Percentiles rank a stretch among this genome's conserved stretches.
phyloP scores from a whole-genome alignment of 1,140 invertebrate genomes.

The Proctacanthus coquilletti region DNA sequence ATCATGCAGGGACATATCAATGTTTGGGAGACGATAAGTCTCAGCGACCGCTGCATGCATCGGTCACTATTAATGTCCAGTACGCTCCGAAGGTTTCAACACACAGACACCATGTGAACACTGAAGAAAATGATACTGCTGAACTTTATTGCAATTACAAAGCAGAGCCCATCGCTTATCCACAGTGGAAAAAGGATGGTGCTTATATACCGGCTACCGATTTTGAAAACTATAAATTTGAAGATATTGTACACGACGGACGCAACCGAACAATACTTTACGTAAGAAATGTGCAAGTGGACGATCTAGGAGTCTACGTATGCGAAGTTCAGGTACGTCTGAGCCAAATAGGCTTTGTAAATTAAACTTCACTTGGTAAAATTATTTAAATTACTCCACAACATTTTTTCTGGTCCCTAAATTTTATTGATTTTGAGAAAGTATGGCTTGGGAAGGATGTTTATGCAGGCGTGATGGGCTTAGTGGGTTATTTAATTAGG shows the following conservation, averaged over 20 bases:
- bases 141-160: conserved; percentile 25
- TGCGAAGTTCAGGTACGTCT: conserved; percentile 19
- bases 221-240: conserved; percentile 17
- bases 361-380: no score
- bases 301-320: conserved; percentile 21
- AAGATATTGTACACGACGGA: conserved; percentile 14
- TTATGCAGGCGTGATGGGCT: no score
- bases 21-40: conserved; percentile 23
- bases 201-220: conserved; percentile 8
- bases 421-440: no score
- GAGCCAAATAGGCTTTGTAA: no score
- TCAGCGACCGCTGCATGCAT: conserved; percentile 16
- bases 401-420: no score
- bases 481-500: no score
- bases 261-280: conserved; percentile 20
- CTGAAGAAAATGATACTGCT: conserved; percentile 12
- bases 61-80: conserved; percentile 18
- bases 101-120: conserved; percentile 23
- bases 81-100: conserved; percentile 23
- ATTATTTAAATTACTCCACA: no score
- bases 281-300: conserved; percentile 13
- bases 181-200: conserved; percentile 18
- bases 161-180: conserved; percentile 19
- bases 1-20: conserved; percentile 19
- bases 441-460: no score